Evolutionary conservation across 2,113 vertebrate genomes (phyloP), one percentile per base, ranked within the genome.

Genomic region (Scortum barcoo): DNA sequence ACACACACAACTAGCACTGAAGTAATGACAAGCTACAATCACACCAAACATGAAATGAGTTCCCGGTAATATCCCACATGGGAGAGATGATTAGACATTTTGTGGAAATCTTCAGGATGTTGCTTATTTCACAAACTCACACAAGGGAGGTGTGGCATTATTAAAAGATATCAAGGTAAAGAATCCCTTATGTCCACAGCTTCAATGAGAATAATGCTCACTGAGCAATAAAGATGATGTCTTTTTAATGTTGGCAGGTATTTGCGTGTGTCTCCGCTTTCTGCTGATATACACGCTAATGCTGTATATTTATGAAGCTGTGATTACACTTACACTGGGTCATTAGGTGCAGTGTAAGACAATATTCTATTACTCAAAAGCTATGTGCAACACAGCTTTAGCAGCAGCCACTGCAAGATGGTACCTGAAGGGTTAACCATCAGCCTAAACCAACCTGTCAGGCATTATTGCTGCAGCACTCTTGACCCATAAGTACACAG

Each of bases 191-290:
- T 79, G 56, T 81, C 75, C 73, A 78, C 65, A 10, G 77, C 78
- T 83, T 83, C 77, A 69, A 13, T 83, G 54, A 22, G 81, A 89
- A 84, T 77, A 73, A 80, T 74, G 72, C 85, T 82, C 53, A 46
- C 22, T 60, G 22, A 77, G 83, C 88, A 82, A 88, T 85, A 88
- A 76, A 60, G 70, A 83, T 87, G 85, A 90, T 92, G 65, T 69
- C 28, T 57, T 90, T 90, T 90, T 92, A 91, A 90, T 90, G 80
- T 72, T 54, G 36, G 30, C 33, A 38, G 33, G 62, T 76, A 61
- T 89, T 88, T 85, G 28, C 73, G 46, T 30, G 38, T 57, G 22
- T 71, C 76, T 72, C 24, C 56, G 40, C 58, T 89, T 89, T 88
- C 70, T 81, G 86, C 80, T 89, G 78, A 91, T 72, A 60, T 36